These are phyloP conservation scores for Caenorhabditis sulstoni DNA, from an alignment of 2,888 invertebrate genomes.

Conservation along the genomic window DNA sequence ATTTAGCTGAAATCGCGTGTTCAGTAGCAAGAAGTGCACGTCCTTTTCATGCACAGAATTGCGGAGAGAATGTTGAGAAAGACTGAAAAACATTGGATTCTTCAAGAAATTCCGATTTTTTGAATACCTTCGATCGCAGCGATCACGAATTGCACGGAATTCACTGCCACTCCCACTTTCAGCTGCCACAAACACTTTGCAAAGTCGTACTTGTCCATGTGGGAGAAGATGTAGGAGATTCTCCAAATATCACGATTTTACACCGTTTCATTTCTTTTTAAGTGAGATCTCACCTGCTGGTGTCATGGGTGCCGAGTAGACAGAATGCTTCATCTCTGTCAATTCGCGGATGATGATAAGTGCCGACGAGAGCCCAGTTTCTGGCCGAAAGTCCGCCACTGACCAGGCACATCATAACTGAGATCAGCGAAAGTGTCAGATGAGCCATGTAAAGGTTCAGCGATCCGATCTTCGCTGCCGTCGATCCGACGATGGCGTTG, in stretches of 20 bases:
- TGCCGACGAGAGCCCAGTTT: conserved; percentile 74
- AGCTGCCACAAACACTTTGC: conserved; percentile 72
- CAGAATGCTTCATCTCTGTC: conserved; percentile 76
- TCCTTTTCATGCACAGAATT: conserved; percentile 73
- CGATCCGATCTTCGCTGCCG: conserved; percentile 72
- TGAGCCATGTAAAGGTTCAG: conserved; percentile 78
- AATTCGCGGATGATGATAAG: conserved; percentile 77
- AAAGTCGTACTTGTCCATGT: conserved; percentile 79
- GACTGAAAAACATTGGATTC: conserved; percentile 65
- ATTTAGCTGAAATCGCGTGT: neutral
- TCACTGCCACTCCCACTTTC: conserved; percentile 78
- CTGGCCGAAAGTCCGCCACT: conserved; percentile 73
- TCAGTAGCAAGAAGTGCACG: conserved; percentile 66
- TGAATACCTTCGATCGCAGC: conserved; percentile 69
- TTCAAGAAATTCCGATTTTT: neutral
- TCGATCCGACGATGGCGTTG: conserved; percentile 66
- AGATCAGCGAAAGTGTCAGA: conserved; percentile 76
- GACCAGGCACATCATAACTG: conserved; percentile 77
- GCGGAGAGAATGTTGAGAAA: conserved; percentile 75
- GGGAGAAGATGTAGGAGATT: conserved; percentile 78
- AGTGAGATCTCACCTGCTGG: conserved; percentile 59
- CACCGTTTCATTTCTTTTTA: neutral
- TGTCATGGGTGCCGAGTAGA: conserved; percentile 77
- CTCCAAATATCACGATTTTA: conserved; percentile 45
- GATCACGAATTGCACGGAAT: conserved; percentile 77